Percentiles rank a stretch among this genome's conserved stretches.
Conservation (phyloP, 2,888 invertebrate species). For the Epinotia brunnichana region DNA sequence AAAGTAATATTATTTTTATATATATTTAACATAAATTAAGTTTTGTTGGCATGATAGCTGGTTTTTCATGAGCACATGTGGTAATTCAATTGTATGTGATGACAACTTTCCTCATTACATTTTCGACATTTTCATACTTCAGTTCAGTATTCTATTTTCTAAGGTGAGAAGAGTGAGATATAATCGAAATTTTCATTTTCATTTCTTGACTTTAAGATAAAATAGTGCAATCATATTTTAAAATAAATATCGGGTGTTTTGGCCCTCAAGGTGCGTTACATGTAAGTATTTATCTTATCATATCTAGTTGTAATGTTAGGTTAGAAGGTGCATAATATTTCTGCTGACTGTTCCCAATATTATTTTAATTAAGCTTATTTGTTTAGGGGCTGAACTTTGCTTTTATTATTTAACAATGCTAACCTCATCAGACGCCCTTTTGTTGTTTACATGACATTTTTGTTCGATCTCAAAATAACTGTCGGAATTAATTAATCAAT, state of each 20-base stretch:
- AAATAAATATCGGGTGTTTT: conserved; percentile 19
- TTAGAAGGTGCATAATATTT: conserved; percentile 76
- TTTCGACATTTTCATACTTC: conserved; percentile 4
- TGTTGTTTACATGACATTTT: conserved; percentile 33
- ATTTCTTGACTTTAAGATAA: conserved; percentile 20
- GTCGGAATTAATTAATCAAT: conserved; percentile 40
- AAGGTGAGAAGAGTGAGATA: conserved; percentile 21
- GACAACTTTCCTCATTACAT: conserved; percentile 13
- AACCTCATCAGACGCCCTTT: conserved; percentile 44
- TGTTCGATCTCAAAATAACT: conserved; percentile 24
- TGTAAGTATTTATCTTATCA: conserved; percentile 66
- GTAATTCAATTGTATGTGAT: conserved; percentile 1
- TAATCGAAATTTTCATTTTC: conserved; percentile 20
- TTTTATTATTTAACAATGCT: conserved; percentile 66
- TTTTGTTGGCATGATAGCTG: background rate
- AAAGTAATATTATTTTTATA: background rate
- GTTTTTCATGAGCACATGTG: background rate
- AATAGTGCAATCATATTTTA: conserved; percentile 27
- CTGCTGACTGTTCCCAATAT: conserved; percentile 75
- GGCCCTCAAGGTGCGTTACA: conserved; percentile 46
- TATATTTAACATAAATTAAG: background rate
- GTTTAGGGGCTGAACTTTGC: conserved; percentile 77
- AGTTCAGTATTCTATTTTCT: conserved; percentile 43
- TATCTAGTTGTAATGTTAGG: conserved; percentile 68
- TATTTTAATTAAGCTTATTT: conserved; percentile 69